Conservation (phyloP, 2,888 invertebrate species). For the Phyllotreta striolata region DNA sequence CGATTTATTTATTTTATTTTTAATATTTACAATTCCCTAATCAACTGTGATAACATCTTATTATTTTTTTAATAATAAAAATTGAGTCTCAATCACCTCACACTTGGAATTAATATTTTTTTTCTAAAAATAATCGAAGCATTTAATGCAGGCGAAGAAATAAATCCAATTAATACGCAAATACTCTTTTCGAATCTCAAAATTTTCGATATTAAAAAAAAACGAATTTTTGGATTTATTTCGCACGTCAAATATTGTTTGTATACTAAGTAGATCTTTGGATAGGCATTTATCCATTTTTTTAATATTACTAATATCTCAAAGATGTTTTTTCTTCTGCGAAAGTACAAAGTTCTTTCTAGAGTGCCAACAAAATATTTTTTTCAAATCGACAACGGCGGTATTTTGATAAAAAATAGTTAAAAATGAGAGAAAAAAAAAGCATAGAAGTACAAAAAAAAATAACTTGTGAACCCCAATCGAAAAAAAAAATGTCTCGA, state of each 20-base stretch:
- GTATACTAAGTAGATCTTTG: slow-evolving; percentile 34
- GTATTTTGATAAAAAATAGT: slow-evolving; percentile 13
- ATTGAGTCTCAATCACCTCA: too few species aligned
- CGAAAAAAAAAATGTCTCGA: too few species aligned
- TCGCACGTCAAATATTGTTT: slow-evolving; percentile 24
- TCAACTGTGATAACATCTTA: too few species aligned
- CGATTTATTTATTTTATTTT: too few species aligned
- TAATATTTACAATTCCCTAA: too few species aligned
- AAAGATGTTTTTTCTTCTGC: slow-evolving; percentile 44
- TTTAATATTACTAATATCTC: slow-evolving; percentile 44
- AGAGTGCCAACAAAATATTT: slow-evolving; percentile 50
- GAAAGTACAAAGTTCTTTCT: slow-evolving; percentile 51
- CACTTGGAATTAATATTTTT: not conserved
- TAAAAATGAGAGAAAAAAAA: not conserved
- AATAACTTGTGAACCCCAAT: too few species aligned
- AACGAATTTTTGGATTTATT: slow-evolving; percentile 30
- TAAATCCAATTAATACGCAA: slow-evolving; percentile 17
- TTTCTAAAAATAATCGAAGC: slow-evolving; percentile 3
- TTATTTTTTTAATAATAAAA: too few species aligned
- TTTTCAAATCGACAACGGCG: slow-evolving; percentile 36
- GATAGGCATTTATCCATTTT: slow-evolving; percentile 41
- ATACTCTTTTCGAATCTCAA: slow-evolving; percentile 31
- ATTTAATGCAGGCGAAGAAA: slow-evolving; percentile 5
- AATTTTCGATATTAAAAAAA: slow-evolving; percentile 18
- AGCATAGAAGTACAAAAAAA: not conserved